Evolutionary conservation across 2,888 invertebrate genomes (phyloP), one percentile per base, ranked within the genome.

Genomic region (Agrochola lychnidis): DNA sequence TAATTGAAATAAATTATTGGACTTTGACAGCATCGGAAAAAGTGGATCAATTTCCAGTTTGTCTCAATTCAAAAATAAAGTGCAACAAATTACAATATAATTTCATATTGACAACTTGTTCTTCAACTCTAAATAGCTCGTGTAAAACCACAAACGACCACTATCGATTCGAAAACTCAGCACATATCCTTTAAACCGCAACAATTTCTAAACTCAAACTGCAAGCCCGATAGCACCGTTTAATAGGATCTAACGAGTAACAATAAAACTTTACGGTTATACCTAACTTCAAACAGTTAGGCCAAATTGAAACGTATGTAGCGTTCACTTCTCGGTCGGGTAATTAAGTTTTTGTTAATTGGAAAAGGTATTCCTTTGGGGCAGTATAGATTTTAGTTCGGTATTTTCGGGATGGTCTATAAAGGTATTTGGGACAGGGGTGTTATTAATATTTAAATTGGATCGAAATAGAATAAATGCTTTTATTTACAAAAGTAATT

Each of bases 191-290:
- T n/a, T 66, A 67, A 75, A 61, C 62, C 63, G 64, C 70, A 73
- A 81, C 84, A 74, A 78, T 80, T 71, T 74, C 75, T 67, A 79
- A 82, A 82, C 77, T 82, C 68, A 70, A 80, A 83, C 83, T 79
- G 79, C 79, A 81, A 78, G 75, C 71, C 70, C 63, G 57, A 74
- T 68, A 86, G 85, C 66, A 81, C 83, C 87, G 85, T 89, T 91
- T 91, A 92, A 91, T 88, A 89, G 89, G 88, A 89, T 89, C 87
- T 91, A 91, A 93, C 89, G 90, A 87, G 88, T 53, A 30, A 81
- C 80, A 88, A 89, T 93, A 90, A 93, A 93, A 91, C 86, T 91
- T 93, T 87, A 93, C 78, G 87, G 88, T 90, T 89, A 91, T 89
- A 82, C 81, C 82, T 82, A 89, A 86, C 88, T 90, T 89, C 87